Evolutionary conservation across 92 coral and sea anemone species (phyloP), one percentile per base, ranked within the genome.

Genomic region (Phenganax subtilis): DNA sequence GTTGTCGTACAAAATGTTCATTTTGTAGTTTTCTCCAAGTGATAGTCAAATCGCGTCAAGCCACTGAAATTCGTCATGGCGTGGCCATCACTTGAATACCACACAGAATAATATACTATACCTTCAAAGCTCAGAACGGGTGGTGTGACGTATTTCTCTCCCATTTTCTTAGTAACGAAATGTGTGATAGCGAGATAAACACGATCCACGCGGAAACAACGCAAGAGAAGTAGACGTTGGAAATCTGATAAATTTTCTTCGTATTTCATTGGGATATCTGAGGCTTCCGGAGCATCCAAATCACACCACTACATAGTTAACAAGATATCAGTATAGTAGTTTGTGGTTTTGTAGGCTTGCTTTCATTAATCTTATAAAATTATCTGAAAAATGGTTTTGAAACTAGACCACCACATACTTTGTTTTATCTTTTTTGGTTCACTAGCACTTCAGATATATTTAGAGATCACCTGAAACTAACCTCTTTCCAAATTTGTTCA

Each of bases 71-170:
- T 37, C 25, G 5, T 37, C 47, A 37, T 37, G 47, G 47, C 47
- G 47, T 37, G 47, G 47, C 47, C 47, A 37, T 37, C 47, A 37
- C 47, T 37, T 37, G 47, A 37, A 2, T 37, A 37, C 5, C 47
- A 37, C 47, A 37, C 2, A 37, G 3, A 5, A 2, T 37, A 1
- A 37, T 37, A 37, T 37, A 37, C 47, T 37, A 14, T 61, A 61
- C 67, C 73, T 88, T 96, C 99, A 79, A 96, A 96, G 77, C 99
- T 96, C 79, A 96, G 87, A 80, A 96, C 99, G 63, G 99, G 99
- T 10, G 99, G 99, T 6, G 99, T 96, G 82, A 96, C 99, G 76
- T 96, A 96, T 77, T 96, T 96, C 91, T 96, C 99, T 10, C 99
- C 96, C 99, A 96, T 96, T 7, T 97, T 89, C 75, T 91, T 93